Base-by-base conservation (phyloP, 2,888 invertebrate species). In the Unio pictorum region DNA sequence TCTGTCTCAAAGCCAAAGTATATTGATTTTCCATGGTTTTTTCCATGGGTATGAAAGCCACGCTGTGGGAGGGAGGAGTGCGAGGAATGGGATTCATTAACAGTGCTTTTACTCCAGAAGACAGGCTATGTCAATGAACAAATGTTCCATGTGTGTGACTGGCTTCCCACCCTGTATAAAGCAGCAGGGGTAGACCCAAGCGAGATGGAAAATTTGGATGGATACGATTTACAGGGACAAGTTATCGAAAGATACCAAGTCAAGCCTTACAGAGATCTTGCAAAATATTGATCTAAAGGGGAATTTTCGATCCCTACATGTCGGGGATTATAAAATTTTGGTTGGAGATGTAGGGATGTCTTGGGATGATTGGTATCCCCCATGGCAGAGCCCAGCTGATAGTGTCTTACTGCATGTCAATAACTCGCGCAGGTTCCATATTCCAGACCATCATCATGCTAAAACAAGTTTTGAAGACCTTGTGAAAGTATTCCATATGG, bases 101-200 rank as follows among this genome's bases (percentile, higher is more conserved):
- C 95, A 95, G 95, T 75, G 94, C 95, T 0, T 76, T 23, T 90
- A 7, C 90, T 93, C 18, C 85, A 95, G 60, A 90, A 91, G 4
- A 91, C 92, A 65, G 90, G 91, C 1, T 92, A 95, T 45, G 92
- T 95, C 0, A 93, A 94, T 0, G 91, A 92, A 1, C 94, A 95
- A 85, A 91, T 93, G 69, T 92, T 96, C 89, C 96, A 97, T 87
- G 93, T 97, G 55, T 92, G 93, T 4, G 97, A 98, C 89, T 97
- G 97, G 97, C 88, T 97, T 65, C 97, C 97, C 0, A 97, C 97
- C 0, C 88, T 97, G 0, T 90, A 94, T 73, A 89, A 91, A 59
- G 95, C 94, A 0, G 95, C 95, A 0, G 94, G 94, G 57, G 86
- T 85, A 5, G 73, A 86, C 65, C 68, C 80, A 5, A 61, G 55